phyloP scores from a whole-genome alignment of 2,797 vertebrate species.

The Pelochelys cantorii region DNA sequence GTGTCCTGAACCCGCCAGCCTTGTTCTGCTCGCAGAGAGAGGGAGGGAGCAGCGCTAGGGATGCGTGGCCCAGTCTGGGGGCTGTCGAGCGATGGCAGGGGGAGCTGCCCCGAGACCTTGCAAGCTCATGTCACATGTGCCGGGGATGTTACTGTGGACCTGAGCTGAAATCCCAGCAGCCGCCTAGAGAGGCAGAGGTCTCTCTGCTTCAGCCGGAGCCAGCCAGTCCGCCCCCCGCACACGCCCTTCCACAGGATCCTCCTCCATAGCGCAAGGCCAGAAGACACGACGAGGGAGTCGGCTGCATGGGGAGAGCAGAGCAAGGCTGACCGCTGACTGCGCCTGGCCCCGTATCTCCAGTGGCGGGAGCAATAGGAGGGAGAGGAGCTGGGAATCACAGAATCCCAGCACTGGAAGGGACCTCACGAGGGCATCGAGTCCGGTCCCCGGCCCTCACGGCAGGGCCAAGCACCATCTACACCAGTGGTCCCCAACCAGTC shows the following conservation, averaged over 20 bases:
- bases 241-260: background rate
- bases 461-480: too few species aligned
- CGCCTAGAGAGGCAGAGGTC: background rate
- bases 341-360: background rate
- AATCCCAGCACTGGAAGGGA: too few species aligned
- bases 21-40: background rate
- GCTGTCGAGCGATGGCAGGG: background rate
- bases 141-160: background rate
- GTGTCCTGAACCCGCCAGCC: background rate
- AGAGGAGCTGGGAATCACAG: background rate
- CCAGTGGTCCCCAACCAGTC: too few species aligned
- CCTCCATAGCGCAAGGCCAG: background rate
- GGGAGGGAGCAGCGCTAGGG: too few species aligned
- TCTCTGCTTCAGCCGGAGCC: background rate
- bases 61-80: too few species aligned
- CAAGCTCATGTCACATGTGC: background rate
- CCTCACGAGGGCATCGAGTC: too few species aligned
- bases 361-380: background rate
- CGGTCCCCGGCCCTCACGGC: too few species aligned
- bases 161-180: background rate
- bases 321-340: background rate
- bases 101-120: background rate
- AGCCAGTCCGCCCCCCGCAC: background rate
- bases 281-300: accelerated
- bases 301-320: background rate